Base-by-base conservation (phyloP, 2,113 vertebrate species). In the Grallaria varia region DNA sequence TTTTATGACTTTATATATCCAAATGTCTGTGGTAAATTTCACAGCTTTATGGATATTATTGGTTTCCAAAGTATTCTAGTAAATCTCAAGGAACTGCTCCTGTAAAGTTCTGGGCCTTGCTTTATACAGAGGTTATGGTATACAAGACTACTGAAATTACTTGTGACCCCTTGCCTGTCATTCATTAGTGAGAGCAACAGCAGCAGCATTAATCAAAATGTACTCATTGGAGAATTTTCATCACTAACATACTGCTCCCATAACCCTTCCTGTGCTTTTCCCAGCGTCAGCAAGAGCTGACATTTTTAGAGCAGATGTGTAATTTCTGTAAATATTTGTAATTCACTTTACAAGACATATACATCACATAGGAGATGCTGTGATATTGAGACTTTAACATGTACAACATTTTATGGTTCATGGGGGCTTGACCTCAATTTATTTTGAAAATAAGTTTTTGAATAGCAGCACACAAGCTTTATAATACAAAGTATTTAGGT, bases 261-360 rank as follows among this genome's bases (percentile, higher is more conserved):
- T 95, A 94, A 96, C 59, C 94, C 89, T 91, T 91, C 47, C 50
- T 79, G 49, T 76, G 72, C 58, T 94, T 93, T 87, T 80, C 35
- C 45, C 14, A 12, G 35, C 67, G 78, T 95, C 93, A 95, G 90
- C 90, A 96, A 85, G 64, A 77, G 55, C 35, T 94, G 91, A 74
- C 6, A 1, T 80, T 93, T 96, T 90, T 80, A 93, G 75, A 94
- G 63, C 75, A 93, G 84, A 83, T 79, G 47, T 80, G 67, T 89
- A 83, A 93, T 91, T 94, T 94, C 94, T 88, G 84, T 59, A 95
- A 95, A 94, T 91, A 89, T 47, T 76, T 83, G 33, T 89, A 94
- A 89, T 85, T 87, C 21, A 40, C 71, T 91, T 76, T 89, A 59
- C 21, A 58, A 55, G 39, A 49, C 8, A 0, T 69, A 30, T 68